Conservation (phyloP, 2,888 invertebrate genomes). For the Neria commutata region DNA sequence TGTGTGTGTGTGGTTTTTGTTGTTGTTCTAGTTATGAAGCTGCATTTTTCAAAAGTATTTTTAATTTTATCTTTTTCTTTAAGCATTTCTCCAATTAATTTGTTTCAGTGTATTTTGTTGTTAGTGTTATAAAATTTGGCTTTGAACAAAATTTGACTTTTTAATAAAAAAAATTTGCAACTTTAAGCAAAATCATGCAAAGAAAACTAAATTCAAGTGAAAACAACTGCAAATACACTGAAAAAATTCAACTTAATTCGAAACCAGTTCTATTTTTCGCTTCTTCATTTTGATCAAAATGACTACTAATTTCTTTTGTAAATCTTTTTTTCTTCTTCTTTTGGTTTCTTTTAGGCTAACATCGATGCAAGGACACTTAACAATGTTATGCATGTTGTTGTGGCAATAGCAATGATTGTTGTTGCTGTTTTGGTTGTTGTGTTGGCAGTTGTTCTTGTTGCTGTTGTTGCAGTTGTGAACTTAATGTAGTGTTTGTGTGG, state of each 20-base stretch:
- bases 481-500: constrained; percentile 53
- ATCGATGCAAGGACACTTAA: constrained; percentile 57
- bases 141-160: no score
- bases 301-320: no score
- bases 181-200: neutral
- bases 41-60: neutral
- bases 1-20: neutral
- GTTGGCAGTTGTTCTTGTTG: constrained; percentile 40
- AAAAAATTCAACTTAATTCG: constrained; percentile 10
- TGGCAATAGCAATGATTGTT: constrained; percentile 54
- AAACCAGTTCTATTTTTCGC: constrained; percentile 8
- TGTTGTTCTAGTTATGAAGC: neutral
- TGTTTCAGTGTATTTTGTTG: constrained; percentile 4
- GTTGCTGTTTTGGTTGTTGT: constrained; percentile 47
- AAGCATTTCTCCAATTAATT: neutral
- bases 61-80: neutral
- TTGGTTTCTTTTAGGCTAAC: constrained; percentile 46
- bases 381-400: constrained; percentile 58
- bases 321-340: neutral
- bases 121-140: no score
- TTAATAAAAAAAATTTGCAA: neutral
- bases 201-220: constrained; percentile 3
- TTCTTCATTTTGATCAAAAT: no score
- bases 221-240: constrained; percentile 7
- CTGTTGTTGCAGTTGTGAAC: constrained; percentile 40